A percentile compares a stretch with the other conserved stretches of the same genome.
Conservation (phyloP, 1,140 invertebrate genomes). For the Eufriesea mexicana region DNA sequence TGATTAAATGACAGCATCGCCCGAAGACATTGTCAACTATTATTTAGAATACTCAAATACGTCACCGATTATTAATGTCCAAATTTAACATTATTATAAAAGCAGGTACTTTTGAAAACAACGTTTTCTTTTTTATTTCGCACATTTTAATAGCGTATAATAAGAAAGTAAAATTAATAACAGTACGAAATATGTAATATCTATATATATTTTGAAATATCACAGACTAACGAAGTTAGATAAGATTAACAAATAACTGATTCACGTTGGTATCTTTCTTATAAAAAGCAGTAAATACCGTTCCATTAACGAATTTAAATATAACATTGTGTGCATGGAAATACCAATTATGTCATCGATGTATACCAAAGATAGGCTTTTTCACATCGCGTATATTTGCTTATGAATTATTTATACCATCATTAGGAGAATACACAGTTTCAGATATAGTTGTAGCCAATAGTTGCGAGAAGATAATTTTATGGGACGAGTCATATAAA, state of each 20-base stretch:
- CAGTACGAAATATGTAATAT: neutral
- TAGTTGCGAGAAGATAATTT: neutral
- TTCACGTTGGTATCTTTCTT: neutral
- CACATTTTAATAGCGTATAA: neutral
- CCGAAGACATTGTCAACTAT: neutral
- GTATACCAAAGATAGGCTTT: neutral
- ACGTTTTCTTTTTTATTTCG: neutral
- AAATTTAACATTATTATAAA: neutral
- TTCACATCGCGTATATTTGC: neutral
- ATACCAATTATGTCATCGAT: slow-evolving; percentile 32
- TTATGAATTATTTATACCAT: slow-evolving; percentile 41
- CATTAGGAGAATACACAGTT: neutral
- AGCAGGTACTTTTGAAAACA: neutral
- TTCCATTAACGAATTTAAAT: neutral
- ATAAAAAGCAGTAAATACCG: neutral
- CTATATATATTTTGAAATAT: too few relatives aligned
- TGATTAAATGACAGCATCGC: neutral
- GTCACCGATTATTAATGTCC: neutral
- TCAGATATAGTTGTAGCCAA: neutral
- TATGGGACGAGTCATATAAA: slow-evolving; percentile 4
- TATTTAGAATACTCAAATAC: neutral
- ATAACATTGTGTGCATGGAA: neutral
- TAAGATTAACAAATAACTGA: too few relatives aligned
- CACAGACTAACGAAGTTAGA: too few relatives aligned
- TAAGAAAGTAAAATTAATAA: neutral